Evolutionary conservation across 1,140 invertebrate species (phyloP), one percentile per base, ranked within the genome.

Genomic region (Drosophila kurseongensis): DNA sequence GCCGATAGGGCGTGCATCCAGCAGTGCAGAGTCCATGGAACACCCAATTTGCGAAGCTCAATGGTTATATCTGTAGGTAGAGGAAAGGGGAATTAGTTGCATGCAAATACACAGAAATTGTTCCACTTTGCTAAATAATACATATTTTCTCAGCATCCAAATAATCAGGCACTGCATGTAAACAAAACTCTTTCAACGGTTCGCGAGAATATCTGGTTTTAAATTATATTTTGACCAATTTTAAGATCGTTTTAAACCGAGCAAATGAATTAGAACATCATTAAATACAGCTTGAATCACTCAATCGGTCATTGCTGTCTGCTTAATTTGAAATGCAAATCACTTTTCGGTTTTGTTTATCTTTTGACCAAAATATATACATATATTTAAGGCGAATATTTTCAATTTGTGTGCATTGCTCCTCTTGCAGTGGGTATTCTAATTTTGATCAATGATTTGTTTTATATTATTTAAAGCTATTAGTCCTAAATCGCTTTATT

Each of bases 1-100:
- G 96, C 97, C 4, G 95, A 95, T 4, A 98, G 92, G n/a, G 97
- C 97, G 75, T 97, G 95, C 94, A 97, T 97, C 97, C 97, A 98
- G 78, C 96, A 97, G 86, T 98, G 97, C 12, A 98, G 90, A 0
- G 96, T 97, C 97, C 97, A 98, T 4, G 96, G 95, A 1, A 98
- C 95, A 27, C 97, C 96, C 57, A 97, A 91, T 51, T 96, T 95
- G 44, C 97, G 94, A 27, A 98, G 94, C 91, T 98, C 97, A 80
- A 97, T 94, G 0, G 97, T 97, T 65, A 97, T 97, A 90, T 97
- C 97, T 96, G 71, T 5, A 83, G 80, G 42, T 51, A 63, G 7
- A 42, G 13, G 10, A 6, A 0, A 8, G n/a, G 6, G 6, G 27
- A 0, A 14, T 50, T 14, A 50, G 4, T 32, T 8, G n/a, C 0